These are phyloP conservation scores for Seira ritae DNA, from an alignment of 2,888 invertebrate genomes.

Conservation along the genomic window DNA sequence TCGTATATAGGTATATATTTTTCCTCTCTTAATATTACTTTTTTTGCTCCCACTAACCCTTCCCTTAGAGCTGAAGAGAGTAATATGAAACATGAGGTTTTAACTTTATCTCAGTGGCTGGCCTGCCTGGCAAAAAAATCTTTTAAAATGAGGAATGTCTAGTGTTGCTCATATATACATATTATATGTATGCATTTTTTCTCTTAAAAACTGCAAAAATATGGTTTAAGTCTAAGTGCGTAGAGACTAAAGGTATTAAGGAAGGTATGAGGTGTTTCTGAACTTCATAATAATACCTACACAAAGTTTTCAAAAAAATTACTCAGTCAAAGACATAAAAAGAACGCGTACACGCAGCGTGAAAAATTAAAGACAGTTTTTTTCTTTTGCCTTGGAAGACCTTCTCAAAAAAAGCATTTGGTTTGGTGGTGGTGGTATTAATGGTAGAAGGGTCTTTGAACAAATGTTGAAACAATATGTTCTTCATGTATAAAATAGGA, in stretches of 20 bases:
- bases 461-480: not conserved
- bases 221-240: not conserved
- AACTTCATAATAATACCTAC: not conserved
- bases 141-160: too few relatives aligned
- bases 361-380: not conserved
- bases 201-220: not conserved
- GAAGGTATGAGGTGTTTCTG: not conserved
- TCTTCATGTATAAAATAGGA: not conserved
- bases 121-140: too few relatives aligned
- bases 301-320: not conserved
- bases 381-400: not conserved
- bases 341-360: not conserved
- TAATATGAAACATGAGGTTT: constrained; percentile 59
- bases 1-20: too few relatives aligned
- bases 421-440: too few relatives aligned
- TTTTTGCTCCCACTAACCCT: constrained; percentile 59
- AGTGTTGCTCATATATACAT: too few relatives aligned
- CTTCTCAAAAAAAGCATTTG: not conserved
- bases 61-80: constrained; percentile 51
- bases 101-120: constrained; percentile 39
- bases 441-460: not conserved
- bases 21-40: constrained; percentile 9
- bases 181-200: too few relatives aligned
- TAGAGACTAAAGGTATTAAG: not conserved
- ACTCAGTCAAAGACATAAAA: constrained; percentile 3